phyloP scores from a whole-genome alignment of 1,140 invertebrate species.

The Listronotus oregonensis region DNA sequence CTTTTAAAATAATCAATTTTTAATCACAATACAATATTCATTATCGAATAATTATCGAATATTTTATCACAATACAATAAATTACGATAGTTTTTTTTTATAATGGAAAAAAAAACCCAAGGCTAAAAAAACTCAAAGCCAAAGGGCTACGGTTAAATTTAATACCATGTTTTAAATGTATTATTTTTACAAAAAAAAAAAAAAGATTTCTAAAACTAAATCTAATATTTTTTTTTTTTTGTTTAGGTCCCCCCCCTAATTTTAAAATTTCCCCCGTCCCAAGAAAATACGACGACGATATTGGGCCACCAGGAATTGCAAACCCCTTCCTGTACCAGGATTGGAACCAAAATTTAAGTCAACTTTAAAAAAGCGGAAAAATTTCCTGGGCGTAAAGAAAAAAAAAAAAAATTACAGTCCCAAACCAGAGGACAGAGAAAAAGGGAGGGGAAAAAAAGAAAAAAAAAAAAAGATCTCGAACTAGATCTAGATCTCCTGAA shows the following conservation, averaged over 20 bases:
- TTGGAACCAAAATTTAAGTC: conserved; percentile 43
- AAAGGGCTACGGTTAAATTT: no score
- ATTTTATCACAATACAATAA: no score
- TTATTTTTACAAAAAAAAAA: no score
- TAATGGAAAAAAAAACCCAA: no score
- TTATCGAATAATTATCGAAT: no score
- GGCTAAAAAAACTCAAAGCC: no score
- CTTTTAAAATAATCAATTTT: no score
- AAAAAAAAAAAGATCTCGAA: conserved; percentile 21
- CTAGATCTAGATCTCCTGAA: conserved; percentile 38
- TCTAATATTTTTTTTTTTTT: no score
- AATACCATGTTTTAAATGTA: no score
- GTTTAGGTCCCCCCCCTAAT: conserved; percentile 44
- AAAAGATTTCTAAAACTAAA: no score
- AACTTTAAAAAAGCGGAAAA: conserved; percentile 14
- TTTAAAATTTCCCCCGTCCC: conserved; percentile 38
- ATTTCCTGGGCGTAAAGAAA: conserved; percentile 24
- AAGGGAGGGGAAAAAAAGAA: conserved; percentile 23
- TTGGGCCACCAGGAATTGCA: conserved; percentile 52
- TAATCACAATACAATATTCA: no score
- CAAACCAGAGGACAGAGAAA: conserved; percentile 25
- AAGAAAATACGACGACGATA: conserved; percentile 48
- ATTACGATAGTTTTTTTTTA: no score
- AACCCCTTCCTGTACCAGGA: conserved; percentile 52
- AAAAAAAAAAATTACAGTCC: conserved; percentile 10